phyloP scores from a whole-genome alignment of 2,797 vertebrate species.

The Diplodus puntazzo region DNA sequence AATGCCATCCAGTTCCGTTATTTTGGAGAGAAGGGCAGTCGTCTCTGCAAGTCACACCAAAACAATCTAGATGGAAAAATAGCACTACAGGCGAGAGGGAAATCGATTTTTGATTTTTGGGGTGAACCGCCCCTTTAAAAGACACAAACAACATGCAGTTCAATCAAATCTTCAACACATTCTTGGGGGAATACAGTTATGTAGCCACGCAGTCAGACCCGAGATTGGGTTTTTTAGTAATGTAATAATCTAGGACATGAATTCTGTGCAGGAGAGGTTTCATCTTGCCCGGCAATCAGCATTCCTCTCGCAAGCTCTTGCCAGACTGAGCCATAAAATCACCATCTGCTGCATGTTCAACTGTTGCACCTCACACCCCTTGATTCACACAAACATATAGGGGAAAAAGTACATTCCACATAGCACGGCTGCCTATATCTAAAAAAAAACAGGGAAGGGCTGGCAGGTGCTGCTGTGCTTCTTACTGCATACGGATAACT shows the following conservation, averaged over 20 bases:
- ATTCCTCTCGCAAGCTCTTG: constrained; percentile 59
- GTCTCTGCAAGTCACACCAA: no score
- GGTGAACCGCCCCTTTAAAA: neutral
- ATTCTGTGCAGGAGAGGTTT: constrained; percentile 42
- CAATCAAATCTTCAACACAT: neutral
- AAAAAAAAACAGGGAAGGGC: neutral
- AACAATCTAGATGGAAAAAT: no score
- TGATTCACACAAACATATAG: constrained; percentile 54
- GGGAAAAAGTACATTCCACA: constrained; percentile 29
- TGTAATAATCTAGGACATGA: constrained; percentile 31
- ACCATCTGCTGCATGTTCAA: constrained; percentile 77
- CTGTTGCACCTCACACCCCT: constrained; percentile 62
- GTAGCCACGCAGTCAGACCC: neutral
- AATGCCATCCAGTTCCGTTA: no score
- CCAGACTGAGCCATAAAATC: constrained; percentile 66
- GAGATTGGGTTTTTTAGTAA: constrained; percentile 8
- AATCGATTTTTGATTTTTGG: no score
- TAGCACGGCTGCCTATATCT: constrained; percentile 26
- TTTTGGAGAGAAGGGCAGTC: no score
- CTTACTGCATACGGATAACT: constrained; percentile 40
- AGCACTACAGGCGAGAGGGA: no score
- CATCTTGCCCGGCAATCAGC: constrained; percentile 54
- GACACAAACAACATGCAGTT: constrained; percentile 12
- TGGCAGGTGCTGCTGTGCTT: constrained; percentile 46
- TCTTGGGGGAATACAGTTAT: neutral